Percentiles rank a stretch among this genome's conserved stretches.
Evolutionary conservation across 1,140 invertebrate species (phyloP).

Genomic region (Adelges cooleyi): DNA sequence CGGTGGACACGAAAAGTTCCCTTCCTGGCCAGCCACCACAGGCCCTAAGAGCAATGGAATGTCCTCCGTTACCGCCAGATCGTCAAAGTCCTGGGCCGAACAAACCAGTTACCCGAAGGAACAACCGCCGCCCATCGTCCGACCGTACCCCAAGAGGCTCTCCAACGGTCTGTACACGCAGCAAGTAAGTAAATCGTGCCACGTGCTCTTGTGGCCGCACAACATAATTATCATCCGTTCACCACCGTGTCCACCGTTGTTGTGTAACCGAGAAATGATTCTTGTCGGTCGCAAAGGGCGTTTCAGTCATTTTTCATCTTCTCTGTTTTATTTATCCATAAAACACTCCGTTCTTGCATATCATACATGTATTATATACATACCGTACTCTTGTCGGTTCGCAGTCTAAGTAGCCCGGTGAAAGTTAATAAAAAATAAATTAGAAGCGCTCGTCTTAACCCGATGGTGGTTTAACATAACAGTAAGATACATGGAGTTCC

Average conservation of each 20-base stretch:
- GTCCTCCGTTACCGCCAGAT: slow-evolving; percentile 43
- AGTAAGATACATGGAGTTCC: too few relatives aligned
- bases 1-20: slow-evolving; percentile 62
- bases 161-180: slow-evolving; percentile 51
- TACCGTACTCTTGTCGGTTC: too few relatives aligned
- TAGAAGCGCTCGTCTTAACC: too few relatives aligned
- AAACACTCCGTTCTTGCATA: not conserved
- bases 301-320: too few relatives aligned
- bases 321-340: not conserved
- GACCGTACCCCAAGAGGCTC: slow-evolving; percentile 52
- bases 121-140: slow-evolving; percentile 50
- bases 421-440: too few relatives aligned
- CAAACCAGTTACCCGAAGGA: slow-evolving; percentile 58
- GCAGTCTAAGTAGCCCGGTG: not conserved
- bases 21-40: slow-evolving; percentile 59
- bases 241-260: too few relatives aligned
- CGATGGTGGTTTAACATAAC: too few relatives aligned
- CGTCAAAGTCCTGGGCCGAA: slow-evolving; percentile 56
- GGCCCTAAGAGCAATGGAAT: slow-evolving; percentile 42
- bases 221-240: too few relatives aligned
- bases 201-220: too few relatives aligned
- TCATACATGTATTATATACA: not conserved
- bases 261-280: too few relatives aligned
- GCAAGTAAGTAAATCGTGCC: slow-evolving; percentile 41
- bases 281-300: too few relatives aligned